A percentile compares a stretch with the other conserved stretches of the same genome.
These are phyloP conservation scores for Lasius fuliginosus DNA, from an alignment of 2,888 invertebrate genomes.

Conservation along the genomic window DNA sequence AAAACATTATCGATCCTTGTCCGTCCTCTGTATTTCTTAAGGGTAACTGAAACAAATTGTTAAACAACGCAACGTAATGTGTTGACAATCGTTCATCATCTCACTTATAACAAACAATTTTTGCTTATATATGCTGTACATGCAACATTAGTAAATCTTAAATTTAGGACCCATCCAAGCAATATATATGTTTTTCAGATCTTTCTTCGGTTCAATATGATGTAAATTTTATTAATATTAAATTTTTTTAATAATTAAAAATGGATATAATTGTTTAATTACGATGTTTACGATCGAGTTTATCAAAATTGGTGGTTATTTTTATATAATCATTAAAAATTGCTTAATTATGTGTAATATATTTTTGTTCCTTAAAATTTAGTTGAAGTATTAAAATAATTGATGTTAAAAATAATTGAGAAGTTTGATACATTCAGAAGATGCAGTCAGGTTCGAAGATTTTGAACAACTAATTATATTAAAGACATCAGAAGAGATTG, in stretches of 20 bases:
- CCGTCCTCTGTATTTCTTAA: no score
- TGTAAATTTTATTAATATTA: background rate
- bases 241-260: slow-evolving; percentile 8
- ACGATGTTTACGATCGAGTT: background rate
- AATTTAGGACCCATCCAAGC: background rate
- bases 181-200: background rate
- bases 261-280: background rate
- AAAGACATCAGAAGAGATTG: background rate
- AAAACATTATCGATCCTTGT: background rate
- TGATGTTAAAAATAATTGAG: background rate
- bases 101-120: background rate
- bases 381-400: background rate
- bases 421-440: background rate
- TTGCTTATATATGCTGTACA: background rate
- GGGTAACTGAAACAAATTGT: slow-evolving; percentile 15
- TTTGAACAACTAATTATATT: background rate
- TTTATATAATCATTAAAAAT: background rate
- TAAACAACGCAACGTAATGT: slow-evolving; percentile 10
- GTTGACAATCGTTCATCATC: background rate
- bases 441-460: slow-evolving; percentile 4
- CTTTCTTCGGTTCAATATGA: background rate
- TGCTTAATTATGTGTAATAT: background rate
- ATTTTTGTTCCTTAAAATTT: background rate
- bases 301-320: background rate
- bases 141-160: background rate